These are phyloP conservation scores for Xylota sylvarum DNA, from an alignment of 2,888 invertebrate species.

Conservation along the genomic window DNA sequence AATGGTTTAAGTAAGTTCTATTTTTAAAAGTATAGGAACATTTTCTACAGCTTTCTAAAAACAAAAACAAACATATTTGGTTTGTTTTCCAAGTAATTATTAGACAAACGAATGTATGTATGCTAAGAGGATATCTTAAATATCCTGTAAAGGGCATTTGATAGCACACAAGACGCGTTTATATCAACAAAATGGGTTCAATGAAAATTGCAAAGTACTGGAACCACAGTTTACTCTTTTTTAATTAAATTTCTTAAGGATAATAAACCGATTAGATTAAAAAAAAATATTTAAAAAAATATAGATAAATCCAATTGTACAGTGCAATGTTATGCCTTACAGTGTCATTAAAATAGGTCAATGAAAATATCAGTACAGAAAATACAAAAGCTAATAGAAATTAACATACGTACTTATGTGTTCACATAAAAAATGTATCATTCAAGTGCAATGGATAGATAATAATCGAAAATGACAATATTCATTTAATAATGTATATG, in stretches of 20 bases:
- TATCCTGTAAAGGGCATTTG: not conserved
- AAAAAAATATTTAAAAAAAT: not conserved
- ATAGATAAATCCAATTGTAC: not conserved
- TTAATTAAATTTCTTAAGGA: not conserved
- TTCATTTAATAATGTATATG: not conserved
- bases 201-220: no score
- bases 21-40: not conserved
- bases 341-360: not conserved
- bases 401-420: not conserved
- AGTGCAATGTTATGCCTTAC: not conserved
- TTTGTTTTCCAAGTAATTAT: not conserved
- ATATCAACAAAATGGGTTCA: not conserved
- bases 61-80: no score
- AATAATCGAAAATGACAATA: not conserved
- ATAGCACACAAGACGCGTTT: not conserved
- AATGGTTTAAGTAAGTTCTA: not conserved
- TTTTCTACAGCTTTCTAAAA: not conserved
- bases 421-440: not conserved
- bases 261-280: not conserved
- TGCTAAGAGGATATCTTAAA: not conserved
- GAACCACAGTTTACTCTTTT: not conserved
- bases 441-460: not conserved
- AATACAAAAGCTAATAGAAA: conserved; percentile 3
- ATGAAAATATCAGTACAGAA: not conserved
- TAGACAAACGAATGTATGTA: not conserved